Percentiles rank a stretch among this genome's conserved stretches.
These are phyloP conservation scores for Saturnia pavonia DNA, from an alignment of 2,888 invertebrate genomes.

Conservation along the genomic window DNA sequence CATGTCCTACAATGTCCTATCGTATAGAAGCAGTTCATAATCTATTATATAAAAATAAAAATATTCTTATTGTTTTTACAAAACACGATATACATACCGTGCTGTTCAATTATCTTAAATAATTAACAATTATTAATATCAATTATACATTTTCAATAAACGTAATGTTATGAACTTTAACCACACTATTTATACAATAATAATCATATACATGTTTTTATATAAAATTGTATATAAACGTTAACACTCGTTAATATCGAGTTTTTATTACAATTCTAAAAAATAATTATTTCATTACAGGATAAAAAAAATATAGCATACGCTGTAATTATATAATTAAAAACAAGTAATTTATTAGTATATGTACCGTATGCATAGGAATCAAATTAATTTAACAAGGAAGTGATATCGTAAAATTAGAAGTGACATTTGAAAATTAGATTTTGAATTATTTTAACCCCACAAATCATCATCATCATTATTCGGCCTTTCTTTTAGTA, in stretches of 20 bases:
- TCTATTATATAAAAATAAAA: not conserved
- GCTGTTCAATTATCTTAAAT: not conserved
- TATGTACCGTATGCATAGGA: not conserved
- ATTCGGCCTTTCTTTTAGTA: slow-evolving; percentile 31
- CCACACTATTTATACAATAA: not conserved
- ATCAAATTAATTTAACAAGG: too few relatives aligned
- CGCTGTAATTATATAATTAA: too few relatives aligned
- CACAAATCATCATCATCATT: slow-evolving; percentile 33
- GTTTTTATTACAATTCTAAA: not conserved
- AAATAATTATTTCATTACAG: not conserved
- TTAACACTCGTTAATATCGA: not conserved
- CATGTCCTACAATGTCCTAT: not conserved
- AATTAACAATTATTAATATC: not conserved
- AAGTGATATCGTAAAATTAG: not conserved
- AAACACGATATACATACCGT: not conserved
- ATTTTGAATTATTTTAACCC: slow-evolving; percentile 8
- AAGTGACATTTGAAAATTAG: not conserved
- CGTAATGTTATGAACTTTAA: not conserved
- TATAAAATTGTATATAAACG: not conserved
- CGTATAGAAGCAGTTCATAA: not conserved
- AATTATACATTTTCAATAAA: not conserved
- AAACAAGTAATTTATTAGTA: not conserved
- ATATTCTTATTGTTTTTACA: not conserved
- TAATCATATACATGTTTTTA: not conserved
- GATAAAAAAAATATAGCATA: too few relatives aligned